These are phyloP conservation scores for Larimichthys crocea DNA, from an alignment of 2,113 vertebrate species.

Conservation along the genomic window DNA sequence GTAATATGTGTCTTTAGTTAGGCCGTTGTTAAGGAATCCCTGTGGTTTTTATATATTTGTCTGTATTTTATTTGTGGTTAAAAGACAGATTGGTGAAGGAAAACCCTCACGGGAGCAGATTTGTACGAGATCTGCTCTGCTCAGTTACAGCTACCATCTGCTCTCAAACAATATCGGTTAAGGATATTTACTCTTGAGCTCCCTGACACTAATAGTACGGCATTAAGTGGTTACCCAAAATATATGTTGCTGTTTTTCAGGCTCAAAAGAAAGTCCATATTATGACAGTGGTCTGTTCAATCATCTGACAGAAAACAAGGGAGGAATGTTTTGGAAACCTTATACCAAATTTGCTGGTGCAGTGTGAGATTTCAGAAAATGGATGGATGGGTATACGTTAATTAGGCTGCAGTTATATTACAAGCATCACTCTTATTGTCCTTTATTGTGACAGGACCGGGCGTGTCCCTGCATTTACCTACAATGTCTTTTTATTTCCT, in stretches of 20 bases:
- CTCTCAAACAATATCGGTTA: conserved; percentile 30
- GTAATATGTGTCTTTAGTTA: conserved; percentile 2
- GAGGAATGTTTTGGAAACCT: conserved; percentile 69
- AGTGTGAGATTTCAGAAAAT: conserved; percentile 25
- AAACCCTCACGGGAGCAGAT: conserved; percentile 8
- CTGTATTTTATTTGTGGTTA: conserved; percentile 8
- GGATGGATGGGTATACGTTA: neutral
- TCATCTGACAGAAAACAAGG: conserved; percentile 48
- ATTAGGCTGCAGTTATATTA: neutral
- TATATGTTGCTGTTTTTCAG: conserved; percentile 36
- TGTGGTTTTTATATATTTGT: neutral
- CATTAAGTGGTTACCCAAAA: conserved; percentile 36
- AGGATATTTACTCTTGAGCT: conserved; percentile 20
- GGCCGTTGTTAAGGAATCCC: neutral
- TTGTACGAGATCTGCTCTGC: conserved; percentile 12
- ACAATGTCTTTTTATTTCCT: conserved; percentile 8
- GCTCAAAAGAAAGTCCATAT: conserved; percentile 23
- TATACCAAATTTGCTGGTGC: conserved; percentile 44
- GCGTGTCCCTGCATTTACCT: conserved; percentile 23
- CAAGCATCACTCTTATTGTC: conserved; percentile 10
- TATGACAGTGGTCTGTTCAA: conserved; percentile 33
- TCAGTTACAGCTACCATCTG: neutral
- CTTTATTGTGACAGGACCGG: neutral
- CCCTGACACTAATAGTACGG: conserved; percentile 28
- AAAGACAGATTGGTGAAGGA: conserved; percentile 9